Evolutionary conservation across 1,140 invertebrate species (phyloP).

Genomic region (Drosophila bocki): DNA sequence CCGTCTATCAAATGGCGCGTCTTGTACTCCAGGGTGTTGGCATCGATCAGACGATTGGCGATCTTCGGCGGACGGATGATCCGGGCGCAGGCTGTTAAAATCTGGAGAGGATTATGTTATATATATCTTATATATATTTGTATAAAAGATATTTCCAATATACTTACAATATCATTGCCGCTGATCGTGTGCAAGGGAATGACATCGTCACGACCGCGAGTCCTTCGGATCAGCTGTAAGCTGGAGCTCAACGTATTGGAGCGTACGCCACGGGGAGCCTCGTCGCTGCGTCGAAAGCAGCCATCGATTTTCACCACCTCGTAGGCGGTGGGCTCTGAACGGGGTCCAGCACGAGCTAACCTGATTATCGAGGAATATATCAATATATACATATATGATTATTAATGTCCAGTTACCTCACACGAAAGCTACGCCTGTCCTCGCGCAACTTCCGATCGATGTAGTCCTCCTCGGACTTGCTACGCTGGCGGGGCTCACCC

Average conservation of each 20-base stretch:
- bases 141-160: not conserved
- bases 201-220: conserved; percentile 85
- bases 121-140: too few relatives aligned
- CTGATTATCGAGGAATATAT: conserved; percentile 69
- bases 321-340: conserved; percentile 89
- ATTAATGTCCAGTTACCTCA: conserved; percentile 79
- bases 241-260: conserved; percentile 85
- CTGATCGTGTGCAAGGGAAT: conserved; percentile 85
- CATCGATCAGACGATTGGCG: conserved; percentile 89
- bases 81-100: conserved; percentile 89
- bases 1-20: conserved; percentile 94
- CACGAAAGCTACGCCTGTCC: conserved; percentile 85
- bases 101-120: conserved; percentile 62
- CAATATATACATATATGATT: not conserved
- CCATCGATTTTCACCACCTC: conserved; percentile 88
- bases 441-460: conserved; percentile 78
- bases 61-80: conserved; percentile 89
- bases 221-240: conserved; percentile 85
- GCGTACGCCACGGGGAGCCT: conserved; percentile 82
- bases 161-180: conserved; percentile 87
- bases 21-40: conserved; percentile 92
- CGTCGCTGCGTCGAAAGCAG: conserved; percentile 86
- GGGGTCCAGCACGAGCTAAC: conserved; percentile 88
- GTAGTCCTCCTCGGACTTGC: conserved; percentile 83
- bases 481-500: conserved; percentile 75